Percentiles rank a stretch among this genome's conserved stretches.
These are phyloP conservation scores for Bembecia ichneumoniformis DNA, from an alignment of 2,888 invertebrate genomes.

Conservation along the genomic window DNA sequence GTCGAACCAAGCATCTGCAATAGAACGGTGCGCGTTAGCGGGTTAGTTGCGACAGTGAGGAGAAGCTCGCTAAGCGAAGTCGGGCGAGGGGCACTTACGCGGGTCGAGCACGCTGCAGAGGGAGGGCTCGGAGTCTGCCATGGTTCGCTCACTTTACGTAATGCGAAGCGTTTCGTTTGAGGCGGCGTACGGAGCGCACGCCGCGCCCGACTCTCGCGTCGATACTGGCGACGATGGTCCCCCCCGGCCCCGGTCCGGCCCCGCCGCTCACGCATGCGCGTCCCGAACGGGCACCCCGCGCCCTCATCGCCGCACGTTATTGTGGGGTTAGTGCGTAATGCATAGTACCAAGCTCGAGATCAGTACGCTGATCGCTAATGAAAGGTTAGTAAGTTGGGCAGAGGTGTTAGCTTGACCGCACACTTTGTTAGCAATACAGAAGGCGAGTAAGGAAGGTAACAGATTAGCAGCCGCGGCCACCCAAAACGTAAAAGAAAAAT, in stretches of 20 bases:
- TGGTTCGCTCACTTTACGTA: conserved; percentile 60
- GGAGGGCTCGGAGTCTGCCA: conserved; percentile 63
- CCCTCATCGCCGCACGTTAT: conserved; percentile 13
- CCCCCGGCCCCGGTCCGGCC: conserved; percentile 17
- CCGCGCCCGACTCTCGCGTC: conserved; percentile 72
- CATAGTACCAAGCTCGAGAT: too few relatives aligned
- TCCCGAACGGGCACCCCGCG: conserved; percentile 17
- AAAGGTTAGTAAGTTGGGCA: too few relatives aligned
- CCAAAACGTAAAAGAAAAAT: too few relatives aligned
- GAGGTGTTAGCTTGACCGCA: too few relatives aligned
- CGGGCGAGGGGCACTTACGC: conserved; percentile 45
- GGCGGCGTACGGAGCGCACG: conserved; percentile 61
- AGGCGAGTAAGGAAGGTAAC: too few relatives aligned
- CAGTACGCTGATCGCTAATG: too few relatives aligned
- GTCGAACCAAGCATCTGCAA: conserved; percentile 95
- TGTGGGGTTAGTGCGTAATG: too few relatives aligned
- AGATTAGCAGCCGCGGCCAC: too few relatives aligned
- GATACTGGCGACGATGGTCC: conserved; percentile 41
- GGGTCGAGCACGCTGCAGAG: conserved; percentile 65
- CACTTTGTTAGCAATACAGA: too few relatives aligned
- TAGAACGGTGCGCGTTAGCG: conserved; percentile 72
- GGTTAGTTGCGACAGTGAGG: conserved; percentile 67
- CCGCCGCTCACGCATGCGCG: conserved; percentile 24
- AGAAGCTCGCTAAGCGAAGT: conserved; percentile 42
- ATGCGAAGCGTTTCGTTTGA: conserved; percentile 27